These are phyloP conservation scores for Brachyistius frenatus DNA, from an alignment of 2,113 vertebrate genomes.

Conservation along the genomic window DNA sequence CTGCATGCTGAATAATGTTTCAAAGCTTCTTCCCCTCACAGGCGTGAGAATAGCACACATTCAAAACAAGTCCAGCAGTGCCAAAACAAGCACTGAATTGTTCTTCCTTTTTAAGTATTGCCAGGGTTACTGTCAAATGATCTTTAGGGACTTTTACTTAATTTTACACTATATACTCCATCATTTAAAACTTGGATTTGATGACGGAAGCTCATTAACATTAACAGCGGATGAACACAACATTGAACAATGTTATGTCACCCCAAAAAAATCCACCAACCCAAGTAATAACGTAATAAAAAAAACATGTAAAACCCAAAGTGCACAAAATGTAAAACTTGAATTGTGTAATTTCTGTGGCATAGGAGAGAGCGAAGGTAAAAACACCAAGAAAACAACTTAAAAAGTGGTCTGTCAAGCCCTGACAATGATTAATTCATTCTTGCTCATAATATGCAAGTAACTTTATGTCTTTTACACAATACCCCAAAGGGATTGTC, in stretches of 20 bases:
- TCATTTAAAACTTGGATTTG: neutral
- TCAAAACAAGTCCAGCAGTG: slow-evolving; percentile 50
- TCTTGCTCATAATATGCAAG: too few relatives aligned
- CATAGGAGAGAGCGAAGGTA: too few relatives aligned
- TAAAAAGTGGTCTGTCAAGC: too few relatives aligned
- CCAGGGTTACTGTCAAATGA: slow-evolving; percentile 40
- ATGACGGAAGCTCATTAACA: slow-evolving; percentile 5
- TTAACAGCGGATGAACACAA: neutral
- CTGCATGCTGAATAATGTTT: slow-evolving; percentile 49
- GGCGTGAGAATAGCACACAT: slow-evolving; percentile 41
- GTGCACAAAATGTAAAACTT: neutral
- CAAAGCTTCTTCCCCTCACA: slow-evolving; percentile 24
- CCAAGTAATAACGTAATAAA: too few relatives aligned
- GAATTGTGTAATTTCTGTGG: too few relatives aligned
- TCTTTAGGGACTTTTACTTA: slow-evolving; percentile 18
- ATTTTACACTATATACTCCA: neutral
- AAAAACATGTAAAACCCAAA: neutral
- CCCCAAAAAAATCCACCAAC: neutral
- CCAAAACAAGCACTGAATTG: slow-evolving; percentile 69
- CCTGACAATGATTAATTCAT: too few relatives aligned
- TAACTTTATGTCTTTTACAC: too few relatives aligned
- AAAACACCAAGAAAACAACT: too few relatives aligned
- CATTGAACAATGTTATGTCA: neutral
- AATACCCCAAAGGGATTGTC: too few relatives aligned
- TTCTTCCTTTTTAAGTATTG: slow-evolving; percentile 65